Percentiles rank a stretch among this genome's conserved stretches.
Evolutionary conservation across 1,140 invertebrate species (phyloP).

Genomic region (Physella acuta): DNA sequence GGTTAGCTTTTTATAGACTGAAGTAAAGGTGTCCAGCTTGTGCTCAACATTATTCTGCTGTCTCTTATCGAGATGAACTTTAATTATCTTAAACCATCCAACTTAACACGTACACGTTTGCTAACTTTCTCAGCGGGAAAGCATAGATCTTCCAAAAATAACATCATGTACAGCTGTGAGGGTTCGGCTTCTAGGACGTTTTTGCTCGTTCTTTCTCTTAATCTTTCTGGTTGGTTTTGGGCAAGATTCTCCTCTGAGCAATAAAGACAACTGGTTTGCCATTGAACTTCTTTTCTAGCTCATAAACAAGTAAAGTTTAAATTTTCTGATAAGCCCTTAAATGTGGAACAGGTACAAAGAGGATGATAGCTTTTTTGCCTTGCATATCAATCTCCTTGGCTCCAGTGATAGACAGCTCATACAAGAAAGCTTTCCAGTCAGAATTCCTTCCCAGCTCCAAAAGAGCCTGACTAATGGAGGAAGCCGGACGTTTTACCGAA

Average conservation of each 20-base stretch:
- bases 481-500: too few species aligned
- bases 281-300: slow-evolving; percentile 99
- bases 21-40: slow-evolving; percentile 97
- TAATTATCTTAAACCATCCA: slow-evolving; percentile 94
- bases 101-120: slow-evolving; percentile 91
- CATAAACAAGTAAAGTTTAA: slow-evolving; percentile 90
- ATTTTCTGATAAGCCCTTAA: slow-evolving; percentile 96
- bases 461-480: slow-evolving; percentile 86
- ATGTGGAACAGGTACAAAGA: slow-evolving; percentile 98
- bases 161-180: slow-evolving; percentile 96
- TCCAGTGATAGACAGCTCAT: slow-evolving; percentile 94
- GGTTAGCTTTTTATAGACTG: slow-evolving; percentile 98
- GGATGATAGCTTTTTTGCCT: slow-evolving; percentile 76
- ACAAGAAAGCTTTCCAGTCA: slow-evolving; percentile 91
- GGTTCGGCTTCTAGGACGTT: slow-evolving; percentile 71
- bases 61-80: slow-evolving; percentile 97
- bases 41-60: slow-evolving; percentile 99
- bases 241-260: slow-evolving; percentile 66
- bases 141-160: slow-evolving; percentile 94
- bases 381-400: slow-evolving; percentile 70
- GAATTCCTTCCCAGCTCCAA: slow-evolving; percentile 95
- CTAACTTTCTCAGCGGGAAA: slow-evolving; percentile 99
- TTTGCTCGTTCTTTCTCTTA: slow-evolving; percentile 12
- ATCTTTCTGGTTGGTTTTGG: slow-evolving; percentile 12
- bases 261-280: slow-evolving; percentile 98